Conservation (phyloP, 2,797 vertebrate genomes). For the Lateolabrax maculatus region DNA sequence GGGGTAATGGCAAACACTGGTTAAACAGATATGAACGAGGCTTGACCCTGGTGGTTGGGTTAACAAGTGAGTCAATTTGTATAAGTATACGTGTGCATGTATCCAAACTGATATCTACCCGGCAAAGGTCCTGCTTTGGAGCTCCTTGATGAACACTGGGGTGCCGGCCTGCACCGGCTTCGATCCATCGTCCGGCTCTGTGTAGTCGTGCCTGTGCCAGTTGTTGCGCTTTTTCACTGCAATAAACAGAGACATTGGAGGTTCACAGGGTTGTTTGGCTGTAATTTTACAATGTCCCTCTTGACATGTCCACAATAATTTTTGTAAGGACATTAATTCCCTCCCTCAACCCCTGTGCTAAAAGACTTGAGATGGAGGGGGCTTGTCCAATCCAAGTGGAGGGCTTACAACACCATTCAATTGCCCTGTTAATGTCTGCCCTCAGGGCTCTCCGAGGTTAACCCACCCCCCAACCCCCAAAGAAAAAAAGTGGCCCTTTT, state of each 20-base stretch:
- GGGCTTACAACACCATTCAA: constrained; percentile 73
- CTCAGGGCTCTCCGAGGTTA: constrained; percentile 49
- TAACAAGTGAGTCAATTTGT: neutral
- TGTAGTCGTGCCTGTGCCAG: constrained; percentile 99
- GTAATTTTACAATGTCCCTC: constrained; percentile 15
- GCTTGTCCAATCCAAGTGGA: constrained; percentile 56
- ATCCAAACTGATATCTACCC: constrained; percentile 83
- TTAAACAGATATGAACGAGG: neutral
- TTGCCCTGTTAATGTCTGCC: constrained; percentile 76
- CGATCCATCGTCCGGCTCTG: constrained; percentile 91
- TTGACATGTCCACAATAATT: constrained; percentile 23
- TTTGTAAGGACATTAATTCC: constrained; percentile 35
- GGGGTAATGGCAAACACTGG: too few species aligned
- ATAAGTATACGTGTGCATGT: neutral
- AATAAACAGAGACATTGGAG: constrained; percentile 35
- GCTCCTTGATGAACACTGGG: constrained; percentile 91
- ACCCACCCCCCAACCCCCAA: constrained; percentile 32
- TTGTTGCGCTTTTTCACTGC: constrained; percentile 97
- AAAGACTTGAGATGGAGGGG: constrained; percentile 34
- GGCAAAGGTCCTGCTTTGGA: constrained; percentile 91
- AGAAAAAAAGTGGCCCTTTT: constrained; percentile 28
- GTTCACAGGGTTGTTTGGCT: neutral
- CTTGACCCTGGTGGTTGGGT: neutral
- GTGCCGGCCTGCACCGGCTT: constrained; percentile 97
- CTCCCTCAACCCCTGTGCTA: constrained; percentile 44